These are phyloP conservation scores for Zosterops lateralis DNA, from an alignment of 2,113 vertebrate species.

Conservation along the genomic window DNA sequence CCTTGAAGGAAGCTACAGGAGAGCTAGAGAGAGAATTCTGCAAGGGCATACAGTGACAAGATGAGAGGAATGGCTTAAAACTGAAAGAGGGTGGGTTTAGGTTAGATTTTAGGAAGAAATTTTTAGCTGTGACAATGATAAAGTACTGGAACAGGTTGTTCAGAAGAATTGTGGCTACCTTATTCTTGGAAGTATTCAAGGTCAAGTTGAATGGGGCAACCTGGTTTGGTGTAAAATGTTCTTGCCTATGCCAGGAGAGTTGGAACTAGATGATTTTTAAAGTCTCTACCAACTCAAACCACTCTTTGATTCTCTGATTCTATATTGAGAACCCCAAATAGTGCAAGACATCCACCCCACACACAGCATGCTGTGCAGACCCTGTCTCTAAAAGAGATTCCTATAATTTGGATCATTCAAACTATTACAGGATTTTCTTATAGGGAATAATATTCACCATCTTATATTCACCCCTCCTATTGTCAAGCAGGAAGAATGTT, in stretches of 20 bases:
- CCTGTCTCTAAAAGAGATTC: fast-evolving
- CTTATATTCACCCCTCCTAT: not conserved
- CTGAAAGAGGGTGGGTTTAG: not conserved
- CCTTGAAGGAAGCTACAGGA: not conserved
- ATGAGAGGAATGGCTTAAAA: not conserved
- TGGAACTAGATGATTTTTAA: not conserved
- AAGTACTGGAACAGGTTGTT: not conserved
- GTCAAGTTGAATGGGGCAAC: not conserved
- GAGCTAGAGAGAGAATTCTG: not conserved
- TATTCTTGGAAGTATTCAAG: not conserved
- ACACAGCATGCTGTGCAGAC: not conserved
- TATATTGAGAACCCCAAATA: not conserved
- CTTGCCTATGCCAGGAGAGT: not conserved
- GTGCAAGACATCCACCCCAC: not conserved
- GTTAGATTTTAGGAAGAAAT: not conserved
- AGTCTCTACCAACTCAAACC: not conserved
- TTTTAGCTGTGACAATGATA: not conserved
- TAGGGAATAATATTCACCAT: not conserved
- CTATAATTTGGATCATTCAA: not conserved
- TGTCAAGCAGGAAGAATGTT: not conserved
- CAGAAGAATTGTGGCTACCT: not conserved
- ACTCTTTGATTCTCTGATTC: not conserved
- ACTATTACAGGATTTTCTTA: not conserved
- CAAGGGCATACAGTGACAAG: not conserved
- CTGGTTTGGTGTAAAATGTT: not conserved